Conservation (phyloP, 2,797 vertebrate species). For the Ispidina picta region DNA sequence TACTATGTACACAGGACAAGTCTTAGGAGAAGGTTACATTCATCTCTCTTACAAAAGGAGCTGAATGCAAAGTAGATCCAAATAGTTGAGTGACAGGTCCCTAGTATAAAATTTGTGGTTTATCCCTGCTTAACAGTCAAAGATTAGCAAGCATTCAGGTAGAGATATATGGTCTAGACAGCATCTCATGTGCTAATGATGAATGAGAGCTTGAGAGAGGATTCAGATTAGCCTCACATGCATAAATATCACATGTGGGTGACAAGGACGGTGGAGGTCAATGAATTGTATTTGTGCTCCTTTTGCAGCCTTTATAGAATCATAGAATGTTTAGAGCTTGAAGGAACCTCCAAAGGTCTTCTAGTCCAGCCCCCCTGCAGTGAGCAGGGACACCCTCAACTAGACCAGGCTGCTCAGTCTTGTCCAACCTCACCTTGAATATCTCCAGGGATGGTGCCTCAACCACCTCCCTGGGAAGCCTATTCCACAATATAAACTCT, state of each 20-base stretch:
- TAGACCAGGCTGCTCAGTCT: too few species aligned
- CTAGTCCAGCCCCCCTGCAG: too few species aligned
- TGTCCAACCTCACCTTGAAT: too few species aligned
- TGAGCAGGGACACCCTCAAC: too few species aligned
- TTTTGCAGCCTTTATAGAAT: not conserved
- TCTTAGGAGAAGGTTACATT: not conserved
- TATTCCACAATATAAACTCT: not conserved
- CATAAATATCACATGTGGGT: slow-evolving; percentile 65
- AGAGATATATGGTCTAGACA: slow-evolving; percentile 59
- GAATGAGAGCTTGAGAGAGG: slow-evolving; percentile 60
- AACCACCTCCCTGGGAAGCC: too few species aligned
- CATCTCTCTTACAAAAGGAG: not conserved
- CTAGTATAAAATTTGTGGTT: slow-evolving; percentile 29
- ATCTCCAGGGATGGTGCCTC: too few species aligned
- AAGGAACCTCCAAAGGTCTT: too few species aligned
- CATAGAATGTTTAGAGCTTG: too few species aligned
- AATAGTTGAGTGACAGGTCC: slow-evolving; percentile 8
- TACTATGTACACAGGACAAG: not conserved
- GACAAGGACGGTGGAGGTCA: slow-evolving; percentile 66
- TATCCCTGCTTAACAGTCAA: slow-evolving; percentile 57
- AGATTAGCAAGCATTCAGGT: slow-evolving; percentile 55
- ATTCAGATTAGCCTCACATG: slow-evolving; percentile 43
- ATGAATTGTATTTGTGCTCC: slow-evolving; percentile 15
- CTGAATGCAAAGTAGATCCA: not conserved
- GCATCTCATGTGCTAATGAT: slow-evolving; percentile 63